phyloP scores from a whole-genome alignment of 1,140 invertebrate genomes.

The Solenopsis invicta region DNA sequence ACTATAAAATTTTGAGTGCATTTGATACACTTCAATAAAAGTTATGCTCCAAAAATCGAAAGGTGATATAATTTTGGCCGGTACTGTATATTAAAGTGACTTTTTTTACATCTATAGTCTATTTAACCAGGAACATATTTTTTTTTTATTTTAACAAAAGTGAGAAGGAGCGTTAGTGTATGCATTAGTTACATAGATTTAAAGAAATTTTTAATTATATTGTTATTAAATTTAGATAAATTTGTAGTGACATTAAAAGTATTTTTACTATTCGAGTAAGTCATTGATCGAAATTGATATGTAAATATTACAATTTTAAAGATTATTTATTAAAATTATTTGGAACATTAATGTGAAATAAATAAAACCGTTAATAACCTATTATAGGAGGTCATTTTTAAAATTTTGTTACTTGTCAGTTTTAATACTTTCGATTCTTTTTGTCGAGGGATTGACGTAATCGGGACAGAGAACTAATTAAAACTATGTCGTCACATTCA shows the following conservation, averaged over 20 bases:
- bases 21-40: too few species aligned
- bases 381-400: neutral
- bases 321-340: neutral
- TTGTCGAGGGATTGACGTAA: neutral
- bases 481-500: neutral
- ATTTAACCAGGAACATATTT: constrained; percentile 6
- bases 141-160: neutral
- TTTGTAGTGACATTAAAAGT: neutral
- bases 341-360: neutral
- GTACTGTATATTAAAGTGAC: neutral
- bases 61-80: too few species aligned
- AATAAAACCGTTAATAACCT: neutral
- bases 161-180: neutral
- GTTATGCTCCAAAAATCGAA: too few species aligned
- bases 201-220: neutral
- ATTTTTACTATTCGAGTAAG: neutral
- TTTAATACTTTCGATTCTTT: neutral
- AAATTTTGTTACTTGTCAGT: neutral
- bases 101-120: neutral
- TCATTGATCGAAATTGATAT: neutral
- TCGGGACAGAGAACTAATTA: constrained; percentile 9
- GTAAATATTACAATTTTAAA: neutral
- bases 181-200: neutral
- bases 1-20: too few species aligned
- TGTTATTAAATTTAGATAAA: neutral